Percentiles rank a stretch among this genome's conserved stretches.
phyloP scores from a whole-genome alignment of 2,888 invertebrate species.

The Drosophila tanythrix region DNA sequence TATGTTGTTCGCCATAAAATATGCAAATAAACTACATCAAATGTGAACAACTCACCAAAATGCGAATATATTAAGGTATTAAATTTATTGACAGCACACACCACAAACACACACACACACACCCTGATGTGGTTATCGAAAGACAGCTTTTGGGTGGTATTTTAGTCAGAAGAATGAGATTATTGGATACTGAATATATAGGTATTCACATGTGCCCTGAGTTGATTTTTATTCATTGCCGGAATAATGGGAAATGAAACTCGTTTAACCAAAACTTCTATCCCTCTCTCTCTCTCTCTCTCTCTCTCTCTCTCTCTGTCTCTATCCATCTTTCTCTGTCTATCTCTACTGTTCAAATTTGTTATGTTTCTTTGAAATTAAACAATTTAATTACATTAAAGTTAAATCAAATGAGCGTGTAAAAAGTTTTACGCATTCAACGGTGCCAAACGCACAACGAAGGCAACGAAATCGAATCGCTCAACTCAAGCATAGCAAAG shows the following conservation, averaged over 20 bases:
- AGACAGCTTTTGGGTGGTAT: neutral
- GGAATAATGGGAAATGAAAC: conserved; percentile 15
- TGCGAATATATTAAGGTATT: conserved; percentile 11
- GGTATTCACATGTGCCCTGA: conserved; percentile 1
- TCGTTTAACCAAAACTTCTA: conserved; percentile 14
- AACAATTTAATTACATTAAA: conserved; percentile 79
- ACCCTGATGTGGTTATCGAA: neutral
- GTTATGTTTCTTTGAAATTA: conserved; percentile 74
- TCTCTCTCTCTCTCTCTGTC: neutral
- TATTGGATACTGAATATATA: conserved; percentile 23
- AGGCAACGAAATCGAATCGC: conserved; percentile 64
- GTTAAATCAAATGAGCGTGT: conserved; percentile 73
- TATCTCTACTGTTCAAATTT: conserved; percentile 19
- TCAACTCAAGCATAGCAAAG: conserved; percentile 68
- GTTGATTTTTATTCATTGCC: conserved; percentile 3
- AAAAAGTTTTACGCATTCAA: conserved; percentile 75
- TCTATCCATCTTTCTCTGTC: neutral
- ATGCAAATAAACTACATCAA: conserved; percentile 59
- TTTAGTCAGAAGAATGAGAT: neutral
- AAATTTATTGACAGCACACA: conserved; percentile 11
- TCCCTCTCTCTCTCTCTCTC: neutral
- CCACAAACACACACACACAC: neutral
- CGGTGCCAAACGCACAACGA: conserved; percentile 57
- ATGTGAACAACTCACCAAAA: conserved; percentile 19
- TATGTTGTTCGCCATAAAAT: conserved; percentile 52